Base-by-base conservation (phyloP, 1,140 invertebrate genomes). In the Dreissena polymorpha region DNA sequence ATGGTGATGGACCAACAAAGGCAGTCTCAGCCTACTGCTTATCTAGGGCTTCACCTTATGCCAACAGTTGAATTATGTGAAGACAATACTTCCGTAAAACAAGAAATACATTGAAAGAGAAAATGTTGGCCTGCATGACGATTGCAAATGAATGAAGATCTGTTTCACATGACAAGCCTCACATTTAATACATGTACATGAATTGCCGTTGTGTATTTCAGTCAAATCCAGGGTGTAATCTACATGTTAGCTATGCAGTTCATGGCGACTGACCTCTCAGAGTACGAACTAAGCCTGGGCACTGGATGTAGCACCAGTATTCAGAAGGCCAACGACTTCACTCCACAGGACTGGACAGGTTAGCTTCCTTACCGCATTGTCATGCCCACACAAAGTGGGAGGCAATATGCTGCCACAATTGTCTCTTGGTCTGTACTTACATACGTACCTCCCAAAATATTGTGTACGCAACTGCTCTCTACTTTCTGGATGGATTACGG, bases 221-320 rank as follows among this genome's bases (percentile, higher is more conserved):
- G 92, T n/a, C 92, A 93, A 77, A 80, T 93, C 29, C 91, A 92
- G 83, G 91, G 92, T 53, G 88, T 92, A 18, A 70, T 91, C 2
- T 90, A 88, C 67, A 89, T 93, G 68, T 27, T 93, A 49, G 65
- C 91, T 14, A 88, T 89, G 74, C 89, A 91, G 87, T 81, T 86
- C 39, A 77, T 91, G 39, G 87, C 90, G 16, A 86, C 88, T 64
- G 87, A 88, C 21, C 75, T 91, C 12, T 79, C 91, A 23, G 57
- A 78, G 8, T 49, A 86, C 23, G 85, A 83, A 12, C 25, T 29
- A n/a, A 12, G 23, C 49, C 27, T 67, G 60, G 65, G 65, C 25
- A 75, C 72, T 0, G 81, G 81, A 13, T 83, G 81, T 76, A 71
- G n/a, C 21, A 10, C 49, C 27, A 29, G 68, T 23, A 83, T 68